Percentiles rank a stretch among this genome's conserved stretches.
phyloP scores from a whole-genome alignment of 2,888 invertebrate genomes.

The Erebia aethiops region DNA sequence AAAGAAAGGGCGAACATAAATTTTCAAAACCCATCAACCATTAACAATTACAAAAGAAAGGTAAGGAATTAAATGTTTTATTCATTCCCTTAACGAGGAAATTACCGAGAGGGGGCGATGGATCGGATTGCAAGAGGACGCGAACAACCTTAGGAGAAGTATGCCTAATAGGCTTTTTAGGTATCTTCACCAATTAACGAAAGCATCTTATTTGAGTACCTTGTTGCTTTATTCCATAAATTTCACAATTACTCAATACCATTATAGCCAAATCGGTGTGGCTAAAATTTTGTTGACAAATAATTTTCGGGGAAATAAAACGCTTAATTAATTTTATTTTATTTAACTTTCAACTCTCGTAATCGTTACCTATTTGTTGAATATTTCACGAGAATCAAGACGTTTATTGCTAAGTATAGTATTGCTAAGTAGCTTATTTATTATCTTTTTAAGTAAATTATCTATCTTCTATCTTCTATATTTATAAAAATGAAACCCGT shows the following conservation, averaged over 20 bases:
- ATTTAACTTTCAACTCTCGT: constrained; percentile 12
- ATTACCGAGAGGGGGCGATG: constrained; percentile 77
- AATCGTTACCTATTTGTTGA: constrained; percentile 12
- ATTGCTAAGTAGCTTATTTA: no score
- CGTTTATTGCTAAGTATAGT: neutral
- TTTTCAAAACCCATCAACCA: constrained; percentile 79
- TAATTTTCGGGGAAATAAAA: constrained; percentile 11
- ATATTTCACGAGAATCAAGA: neutral
- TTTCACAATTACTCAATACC: constrained; percentile 31
- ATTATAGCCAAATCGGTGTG: constrained; percentile 25
- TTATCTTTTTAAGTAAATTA: no score
- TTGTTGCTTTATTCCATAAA: constrained; percentile 42
- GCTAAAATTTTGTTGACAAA: constrained; percentile 23
- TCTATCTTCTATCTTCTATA: no score
- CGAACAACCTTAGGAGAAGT: constrained; percentile 74
- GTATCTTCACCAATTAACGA: constrained; percentile 73
- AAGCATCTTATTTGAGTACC: constrained; percentile 52
- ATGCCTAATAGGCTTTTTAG: constrained; percentile 73
- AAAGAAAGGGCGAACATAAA: constrained; percentile 68
- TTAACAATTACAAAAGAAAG: constrained; percentile 82
- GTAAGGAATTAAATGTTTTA: constrained; percentile 82
- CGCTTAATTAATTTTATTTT: constrained; percentile 10
- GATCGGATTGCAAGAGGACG: constrained; percentile 78
- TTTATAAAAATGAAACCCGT: no score
- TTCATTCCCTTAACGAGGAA: constrained; percentile 82